Base-by-base conservation (phyloP, 2,113 vertebrate genomes). In the Melozone crissalis region DNA sequence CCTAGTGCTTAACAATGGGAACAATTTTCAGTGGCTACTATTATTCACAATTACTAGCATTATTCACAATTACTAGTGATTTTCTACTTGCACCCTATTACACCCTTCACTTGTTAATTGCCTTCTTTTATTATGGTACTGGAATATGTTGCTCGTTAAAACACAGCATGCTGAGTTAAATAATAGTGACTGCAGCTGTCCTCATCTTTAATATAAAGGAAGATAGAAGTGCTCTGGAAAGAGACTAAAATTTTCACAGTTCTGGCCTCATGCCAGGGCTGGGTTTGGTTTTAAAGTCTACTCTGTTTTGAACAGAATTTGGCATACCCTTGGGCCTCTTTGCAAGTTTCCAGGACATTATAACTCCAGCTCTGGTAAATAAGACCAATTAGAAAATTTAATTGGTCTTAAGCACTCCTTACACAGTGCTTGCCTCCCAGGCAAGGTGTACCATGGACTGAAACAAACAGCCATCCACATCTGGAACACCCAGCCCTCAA, bases 71-170 rank as follows among this genome's bases (percentile, higher is more conserved):
- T 95, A 94, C 78, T 37, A 67, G 61, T 57, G 65, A 93, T 96
- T 97, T 96, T 91, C 85, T 96, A 26, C 68, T 94, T 94, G 82
- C 75, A 92, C 72, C n/a, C 46, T 87, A 67, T 88, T 81, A 92
- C 1, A 35, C 43, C 26, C 44, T 88, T 93, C 72, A 49, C 79
- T 86, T 86, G 49, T 23, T 92, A 97, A 95, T 59, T 94, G 31
- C 51, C 30, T 31, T 87, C 77, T 84, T 80, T 79, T 63, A 80
- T 74, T 80, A 80, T 46, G 59, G 55, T 15, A 84, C 13, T 71
- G 51, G 51, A 93, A 84, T 66, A 93, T 14, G 72, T 33, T 85
- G 67, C 67, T 93, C 4, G 3, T 93, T 94, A 96, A 87, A 95
- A 89, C n/a, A 72, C 21, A 91, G 58, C 86, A 92, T 78, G 86